Evolutionary conservation across 2,113 vertebrate genomes (phyloP).

Genomic region (Salvator merianae): DNA sequence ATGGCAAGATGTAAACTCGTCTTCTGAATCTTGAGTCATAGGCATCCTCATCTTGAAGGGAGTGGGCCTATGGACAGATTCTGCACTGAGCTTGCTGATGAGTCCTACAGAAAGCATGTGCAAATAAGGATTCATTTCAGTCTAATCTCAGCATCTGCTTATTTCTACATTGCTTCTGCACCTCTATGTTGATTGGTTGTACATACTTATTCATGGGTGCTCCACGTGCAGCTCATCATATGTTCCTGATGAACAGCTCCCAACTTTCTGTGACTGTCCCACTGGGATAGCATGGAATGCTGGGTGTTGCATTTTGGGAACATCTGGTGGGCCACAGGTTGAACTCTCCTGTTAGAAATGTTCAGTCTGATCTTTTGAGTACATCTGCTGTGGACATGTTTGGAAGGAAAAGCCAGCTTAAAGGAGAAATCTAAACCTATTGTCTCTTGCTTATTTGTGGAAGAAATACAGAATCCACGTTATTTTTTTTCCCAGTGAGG

Average conservation of each 20-base stretch:
- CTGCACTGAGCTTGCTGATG: too few species aligned
- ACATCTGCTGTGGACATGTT: neutral
- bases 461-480: neutral
- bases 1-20: too few species aligned
- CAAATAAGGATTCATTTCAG: too few species aligned
- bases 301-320: neutral
- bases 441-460: neutral
- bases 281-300: neutral
- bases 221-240: neutral
- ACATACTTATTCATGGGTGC: too few species aligned
- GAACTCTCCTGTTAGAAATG: neutral
- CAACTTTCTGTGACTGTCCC: neutral
- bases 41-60: too few species aligned
- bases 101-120: too few species aligned
- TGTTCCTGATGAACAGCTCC: neutral
- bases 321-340: neutral
- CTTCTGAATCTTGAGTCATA: too few species aligned
- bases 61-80: too few species aligned
- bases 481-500: conserved; percentile 2
- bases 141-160: too few species aligned
- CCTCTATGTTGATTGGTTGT: too few species aligned
- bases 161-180: too few species aligned
- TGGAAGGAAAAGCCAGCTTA: neutral
- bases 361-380: neutral
- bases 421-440: neutral